Conservation (phyloP, 1,140 invertebrate species). For the Laupala kohalensis region DNA sequence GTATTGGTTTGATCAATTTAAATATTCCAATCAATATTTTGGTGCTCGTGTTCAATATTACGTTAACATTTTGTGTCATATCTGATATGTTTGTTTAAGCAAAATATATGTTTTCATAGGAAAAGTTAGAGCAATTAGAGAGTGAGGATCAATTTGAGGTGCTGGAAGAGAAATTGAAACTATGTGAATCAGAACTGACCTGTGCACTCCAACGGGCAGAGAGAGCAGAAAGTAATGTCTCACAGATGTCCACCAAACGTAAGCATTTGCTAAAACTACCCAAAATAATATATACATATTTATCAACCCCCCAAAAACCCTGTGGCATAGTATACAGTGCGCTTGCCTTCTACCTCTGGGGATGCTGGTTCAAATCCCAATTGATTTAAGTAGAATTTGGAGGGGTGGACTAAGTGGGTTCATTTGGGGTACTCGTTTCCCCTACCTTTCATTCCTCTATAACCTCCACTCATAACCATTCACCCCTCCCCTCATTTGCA, state of each 20-base stretch:
- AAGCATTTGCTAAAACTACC: no score
- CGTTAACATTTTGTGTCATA: neutral
- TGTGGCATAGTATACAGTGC: no score
- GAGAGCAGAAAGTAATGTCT: slow-evolving; percentile 34
- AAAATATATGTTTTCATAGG: slow-evolving; percentile 28
- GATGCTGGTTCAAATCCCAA: no score
- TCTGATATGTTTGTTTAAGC: neutral
- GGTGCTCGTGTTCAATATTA: neutral
- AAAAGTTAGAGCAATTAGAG: slow-evolving; percentile 50
- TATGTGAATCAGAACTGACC: slow-evolving; percentile 49
- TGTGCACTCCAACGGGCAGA: slow-evolving; percentile 44
- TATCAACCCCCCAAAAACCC: no score
- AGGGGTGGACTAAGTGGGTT: no score
- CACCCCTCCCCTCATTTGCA: no score
- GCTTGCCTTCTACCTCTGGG: no score
- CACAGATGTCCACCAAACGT: slow-evolving; percentile 1
- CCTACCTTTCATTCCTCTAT: no score
- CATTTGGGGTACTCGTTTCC: no score
- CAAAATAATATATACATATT: no score
- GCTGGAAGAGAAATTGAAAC: slow-evolving; percentile 51
- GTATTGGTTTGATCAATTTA: slow-evolving; percentile 19
- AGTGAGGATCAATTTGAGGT: slow-evolving; percentile 50
- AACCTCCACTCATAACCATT: no score
- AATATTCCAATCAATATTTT: neutral
- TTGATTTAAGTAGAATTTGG: no score